Evolutionary conservation across 1,140 invertebrate genomes (phyloP), one percentile per base, ranked within the genome.

Genomic region (Cataglyphis hispanica): DNA sequence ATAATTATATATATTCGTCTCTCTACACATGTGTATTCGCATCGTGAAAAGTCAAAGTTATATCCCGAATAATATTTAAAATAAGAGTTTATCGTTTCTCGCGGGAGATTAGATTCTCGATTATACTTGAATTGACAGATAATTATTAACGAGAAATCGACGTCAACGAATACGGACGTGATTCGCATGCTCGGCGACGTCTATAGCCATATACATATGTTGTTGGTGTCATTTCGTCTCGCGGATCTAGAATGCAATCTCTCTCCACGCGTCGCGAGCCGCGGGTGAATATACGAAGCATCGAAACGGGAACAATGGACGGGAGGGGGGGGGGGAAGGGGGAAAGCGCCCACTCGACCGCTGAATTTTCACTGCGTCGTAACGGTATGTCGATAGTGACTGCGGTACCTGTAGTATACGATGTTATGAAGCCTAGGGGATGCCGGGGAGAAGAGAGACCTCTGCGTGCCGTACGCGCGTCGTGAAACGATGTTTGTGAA

Each of bases 251-350:
- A 83, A 74, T 83, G 78, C 67, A 74, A 72, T 81, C 78, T 81
- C 78, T 19, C 78, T 50, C 46, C 46, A 50, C 13, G 27, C 66
- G 34, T 37, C n/a, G 34, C 34, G 53, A 27, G 25, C 25, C 78
- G 19, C 43, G 43, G 3, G 4, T 31, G 31, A 31, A 31, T 46
- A 16, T 81, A 81, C 46, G 78, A 81, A 7, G 53, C 53, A 81
- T 81, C 87, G 87, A 88, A 88, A 88, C 25, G 77, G 60, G 76
- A 69, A 88, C 84, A 61, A 64, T 72, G 56, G 58, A 13, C 10
- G 78, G 27, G 13, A 46, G 11, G 0, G 40, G 53, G 58, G 19
- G 13, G 77, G 27, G 43, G 43, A 46, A 16, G 13, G 43, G 43
- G 46, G 46, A 16, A 13, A 3, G 16, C 25, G 10, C 5, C 72